A percentile compares a stretch with the other conserved stretches of the same genome.
Evolutionary conservation across 2,888 invertebrate genomes (phyloP).

Genomic region (Ormyrus rosae): DNA sequence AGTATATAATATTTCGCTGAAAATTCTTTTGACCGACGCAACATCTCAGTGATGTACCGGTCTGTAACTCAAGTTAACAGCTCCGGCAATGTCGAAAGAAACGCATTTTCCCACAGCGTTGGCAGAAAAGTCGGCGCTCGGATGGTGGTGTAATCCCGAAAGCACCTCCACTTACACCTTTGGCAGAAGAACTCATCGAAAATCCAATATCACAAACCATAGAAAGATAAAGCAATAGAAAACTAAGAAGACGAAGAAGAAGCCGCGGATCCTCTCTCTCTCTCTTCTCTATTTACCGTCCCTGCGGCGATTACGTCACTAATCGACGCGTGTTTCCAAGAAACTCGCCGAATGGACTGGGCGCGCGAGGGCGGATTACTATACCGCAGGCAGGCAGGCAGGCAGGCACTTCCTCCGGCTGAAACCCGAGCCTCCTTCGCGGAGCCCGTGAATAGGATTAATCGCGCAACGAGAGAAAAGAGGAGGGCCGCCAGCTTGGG

Average conservation of each 20-base stretch:
- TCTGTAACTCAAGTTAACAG: background rate
- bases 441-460: constrained; percentile 54
- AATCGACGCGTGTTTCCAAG: constrained; percentile 54
- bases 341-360: constrained; percentile 41
- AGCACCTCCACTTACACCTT: constrained; percentile 16
- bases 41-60: no score
- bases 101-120: constrained; percentile 13
- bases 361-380: constrained; percentile 45
- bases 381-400: constrained; percentile 65
- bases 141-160: constrained; percentile 23
- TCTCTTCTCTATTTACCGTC: background rate
- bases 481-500: constrained; percentile 17
- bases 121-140: constrained; percentile 35
- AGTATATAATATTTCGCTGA: no score
- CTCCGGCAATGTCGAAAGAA: background rate
- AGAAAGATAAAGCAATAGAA: constrained; percentile 50
- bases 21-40: no score
- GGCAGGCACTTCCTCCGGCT: constrained; percentile 70
- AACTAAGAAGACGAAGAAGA: constrained; percentile 14
- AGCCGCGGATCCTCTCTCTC: constrained; percentile 5
- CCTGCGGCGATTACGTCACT: constrained; percentile 50
- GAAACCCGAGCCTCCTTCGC: constrained; percentile 59
- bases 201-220: constrained; percentile 58
- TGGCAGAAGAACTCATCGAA: constrained; percentile 31
- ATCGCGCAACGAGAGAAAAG: constrained; percentile 57